These are phyloP conservation scores for Ophiodon elongatus DNA, from an alignment of 2,113 vertebrate species.

Conservation along the genomic window DNA sequence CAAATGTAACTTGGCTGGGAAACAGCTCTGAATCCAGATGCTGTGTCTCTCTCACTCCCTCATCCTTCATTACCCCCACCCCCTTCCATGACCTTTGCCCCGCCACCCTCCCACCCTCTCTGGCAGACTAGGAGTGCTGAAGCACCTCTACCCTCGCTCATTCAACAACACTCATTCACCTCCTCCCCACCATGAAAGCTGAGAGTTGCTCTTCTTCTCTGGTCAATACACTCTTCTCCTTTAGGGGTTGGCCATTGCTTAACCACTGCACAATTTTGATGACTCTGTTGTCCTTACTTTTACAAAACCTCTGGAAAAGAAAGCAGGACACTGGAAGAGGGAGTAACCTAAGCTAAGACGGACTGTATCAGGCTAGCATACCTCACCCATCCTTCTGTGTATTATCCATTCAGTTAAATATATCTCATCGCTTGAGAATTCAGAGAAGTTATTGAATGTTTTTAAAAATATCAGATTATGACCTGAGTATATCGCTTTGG, in stretches of 20 bases:
- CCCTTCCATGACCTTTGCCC: constrained; percentile 53
- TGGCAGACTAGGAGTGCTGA: constrained; percentile 73
- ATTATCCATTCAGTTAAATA: constrained; percentile 32
- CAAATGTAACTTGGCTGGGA: constrained; percentile 97
- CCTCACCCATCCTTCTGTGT: constrained; percentile 31
- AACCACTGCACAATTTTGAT: constrained; percentile 65
- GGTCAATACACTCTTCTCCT: constrained; percentile 52
- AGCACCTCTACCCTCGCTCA: constrained; percentile 71
- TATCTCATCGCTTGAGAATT: constrained; percentile 25
- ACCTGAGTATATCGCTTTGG: constrained; percentile 3
- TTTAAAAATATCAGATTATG: neutral
- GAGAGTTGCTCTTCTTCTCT: constrained; percentile 70
- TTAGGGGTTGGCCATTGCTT: constrained; percentile 81
- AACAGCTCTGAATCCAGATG: constrained; percentile 95
- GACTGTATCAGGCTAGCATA: constrained; percentile 32
- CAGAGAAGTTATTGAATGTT: constrained; percentile 15
- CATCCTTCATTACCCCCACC: constrained; percentile 55
- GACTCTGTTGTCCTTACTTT: constrained; percentile 35
- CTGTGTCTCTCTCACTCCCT: constrained; percentile 86
- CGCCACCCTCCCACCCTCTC: constrained; percentile 37
- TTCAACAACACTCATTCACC: constrained; percentile 70
- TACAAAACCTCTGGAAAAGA: constrained; percentile 25
- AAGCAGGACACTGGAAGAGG: constrained; percentile 21
- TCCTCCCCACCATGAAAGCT: constrained; percentile 71
- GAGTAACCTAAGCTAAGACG: constrained; percentile 25